Percentiles rank a stretch among this genome's conserved stretches.
Evolutionary conservation across 2,113 vertebrate genomes (phyloP).

Genomic region (Eira barbara): DNA sequence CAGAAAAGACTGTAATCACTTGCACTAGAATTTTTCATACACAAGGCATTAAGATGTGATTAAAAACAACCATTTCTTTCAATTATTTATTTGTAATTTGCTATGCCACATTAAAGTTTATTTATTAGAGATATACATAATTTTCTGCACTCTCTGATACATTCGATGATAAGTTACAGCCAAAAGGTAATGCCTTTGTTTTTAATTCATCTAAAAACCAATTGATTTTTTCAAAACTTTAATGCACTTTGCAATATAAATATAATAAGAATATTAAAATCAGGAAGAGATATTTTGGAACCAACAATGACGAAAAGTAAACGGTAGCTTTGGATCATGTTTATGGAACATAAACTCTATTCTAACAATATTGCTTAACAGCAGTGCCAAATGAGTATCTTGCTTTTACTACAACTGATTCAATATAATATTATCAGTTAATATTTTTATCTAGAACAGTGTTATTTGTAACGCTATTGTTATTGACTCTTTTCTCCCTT

Average conservation of each 20-base stretch:
- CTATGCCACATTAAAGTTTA: not conserved
- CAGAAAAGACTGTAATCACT: not conserved
- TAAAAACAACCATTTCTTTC: not conserved
- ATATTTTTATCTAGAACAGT: not conserved
- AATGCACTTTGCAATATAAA: not conserved
- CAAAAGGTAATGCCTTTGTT: not conserved
- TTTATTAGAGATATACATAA: not conserved
- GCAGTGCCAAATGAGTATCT: not conserved
- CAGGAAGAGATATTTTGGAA: not conserved
- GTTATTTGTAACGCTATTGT: not conserved
- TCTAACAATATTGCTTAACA: not conserved
- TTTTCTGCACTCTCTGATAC: not conserved
- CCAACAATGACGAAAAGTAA: not conserved
- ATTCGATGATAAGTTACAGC: not conserved
- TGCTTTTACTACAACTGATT: not conserved
- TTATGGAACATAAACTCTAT: not conserved
- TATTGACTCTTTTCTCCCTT: not conserved
- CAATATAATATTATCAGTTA: not conserved
- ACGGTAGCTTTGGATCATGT: not conserved
- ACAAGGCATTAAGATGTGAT: not conserved
- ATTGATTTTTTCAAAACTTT: conserved; percentile 14
- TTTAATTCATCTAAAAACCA: not conserved
- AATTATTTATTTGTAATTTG: not conserved
- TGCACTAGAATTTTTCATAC: not conserved
- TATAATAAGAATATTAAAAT: conserved; percentile 22